Evolutionary conservation across 2,113 vertebrate species (phyloP).

Genomic region (Cariama cristata): DNA sequence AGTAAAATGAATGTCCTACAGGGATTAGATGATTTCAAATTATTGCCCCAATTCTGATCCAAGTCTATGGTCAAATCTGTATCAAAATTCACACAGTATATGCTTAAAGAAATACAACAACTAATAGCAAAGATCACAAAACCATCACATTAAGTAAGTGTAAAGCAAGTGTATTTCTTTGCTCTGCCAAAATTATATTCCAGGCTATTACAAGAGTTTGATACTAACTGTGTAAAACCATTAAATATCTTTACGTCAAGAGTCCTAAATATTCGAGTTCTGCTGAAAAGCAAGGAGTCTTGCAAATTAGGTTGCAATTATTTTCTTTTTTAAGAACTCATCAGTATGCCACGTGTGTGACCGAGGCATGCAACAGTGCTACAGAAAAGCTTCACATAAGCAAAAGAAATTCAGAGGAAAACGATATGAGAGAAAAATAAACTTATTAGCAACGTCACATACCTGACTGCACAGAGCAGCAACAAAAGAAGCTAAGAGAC

Average conservation of each 20-base stretch:
- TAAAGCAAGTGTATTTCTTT: neutral
- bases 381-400: neutral
- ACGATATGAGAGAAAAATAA: neutral
- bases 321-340: neutral
- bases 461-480: neutral
- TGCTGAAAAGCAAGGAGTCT: neutral
- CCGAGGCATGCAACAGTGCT: neutral
- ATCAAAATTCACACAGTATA: neutral
- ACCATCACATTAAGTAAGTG: neutral
- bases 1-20: neutral
- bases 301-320: neutral
- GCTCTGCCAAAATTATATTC: neutral
- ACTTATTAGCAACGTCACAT: neutral
- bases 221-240: neutral
- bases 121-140: neutral
- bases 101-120: fast-evolving
- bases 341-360: neutral
- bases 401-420: neutral
- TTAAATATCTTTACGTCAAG: neutral
- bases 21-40: neutral
- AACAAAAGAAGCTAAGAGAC: neutral
- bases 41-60: neutral
- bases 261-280: neutral
- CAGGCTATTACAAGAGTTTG: neutral
- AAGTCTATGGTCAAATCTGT: neutral